Evolutionary conservation across 2,113 vertebrate genomes (phyloP).

Genomic region (Scytalopus superciliaris): DNA sequence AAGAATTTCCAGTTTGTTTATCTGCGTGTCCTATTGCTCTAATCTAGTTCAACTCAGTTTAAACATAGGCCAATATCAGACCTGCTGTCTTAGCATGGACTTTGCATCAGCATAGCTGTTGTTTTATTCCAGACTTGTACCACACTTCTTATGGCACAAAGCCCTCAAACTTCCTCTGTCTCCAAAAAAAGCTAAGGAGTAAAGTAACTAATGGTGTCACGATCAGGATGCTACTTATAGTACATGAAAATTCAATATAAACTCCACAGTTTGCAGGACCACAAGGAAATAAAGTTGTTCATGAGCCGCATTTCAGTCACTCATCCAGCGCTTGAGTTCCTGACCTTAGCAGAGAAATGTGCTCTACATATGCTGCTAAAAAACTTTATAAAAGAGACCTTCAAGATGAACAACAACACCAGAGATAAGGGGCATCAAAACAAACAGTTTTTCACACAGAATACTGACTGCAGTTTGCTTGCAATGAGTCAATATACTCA

Average conservation of each 20-base stretch:
- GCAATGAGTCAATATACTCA: not conserved
- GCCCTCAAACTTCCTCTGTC: not conserved
- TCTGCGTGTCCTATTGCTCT: not conserved
- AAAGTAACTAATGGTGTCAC: not conserved
- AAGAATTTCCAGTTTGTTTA: not conserved
- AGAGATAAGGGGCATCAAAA: not conserved
- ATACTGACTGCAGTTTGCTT: not conserved
- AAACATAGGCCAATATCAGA: not conserved
- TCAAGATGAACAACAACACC: not conserved
- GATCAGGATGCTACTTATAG: not conserved
- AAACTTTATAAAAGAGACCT: not conserved
- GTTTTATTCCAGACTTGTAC: not conserved
- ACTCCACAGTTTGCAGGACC: not conserved
- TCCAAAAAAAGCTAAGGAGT: not conserved
- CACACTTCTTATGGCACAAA: not conserved
- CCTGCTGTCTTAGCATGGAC: not conserved
- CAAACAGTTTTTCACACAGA: not conserved
- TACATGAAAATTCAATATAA: not conserved
- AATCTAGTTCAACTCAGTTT: not conserved
- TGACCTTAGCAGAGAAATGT: not conserved
- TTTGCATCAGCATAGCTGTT: conserved; percentile 1
- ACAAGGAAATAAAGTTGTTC: not conserved
- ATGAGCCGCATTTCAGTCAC: not conserved
- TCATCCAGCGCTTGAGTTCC: not conserved
- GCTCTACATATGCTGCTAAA: not conserved